Conservation (phyloP, 2,797 vertebrate genomes). For the Anas bahamensis region DNA sequence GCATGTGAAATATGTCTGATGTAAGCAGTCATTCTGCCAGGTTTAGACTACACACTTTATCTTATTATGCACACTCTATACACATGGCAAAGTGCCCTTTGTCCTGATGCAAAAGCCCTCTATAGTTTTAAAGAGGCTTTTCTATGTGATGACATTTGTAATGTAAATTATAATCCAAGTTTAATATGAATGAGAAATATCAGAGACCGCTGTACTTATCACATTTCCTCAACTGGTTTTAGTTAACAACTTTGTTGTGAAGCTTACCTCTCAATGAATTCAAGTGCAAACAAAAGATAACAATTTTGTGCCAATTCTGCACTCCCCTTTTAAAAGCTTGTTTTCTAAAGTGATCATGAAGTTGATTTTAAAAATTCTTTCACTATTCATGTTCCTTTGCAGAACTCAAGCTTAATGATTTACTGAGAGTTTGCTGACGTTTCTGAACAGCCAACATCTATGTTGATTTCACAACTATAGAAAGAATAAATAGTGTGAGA, state of each 20-base stretch:
- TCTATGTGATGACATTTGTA: background rate
- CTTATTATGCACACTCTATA: background rate
- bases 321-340: background rate
- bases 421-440: background rate
- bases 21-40: background rate
- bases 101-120: background rate
- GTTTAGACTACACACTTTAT: background rate
- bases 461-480: constrained; percentile 28
- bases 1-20: background rate
- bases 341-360: background rate
- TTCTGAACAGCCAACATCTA: background rate
- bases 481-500: background rate
- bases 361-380: background rate
- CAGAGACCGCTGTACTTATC: background rate
- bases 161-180: background rate
- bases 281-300: background rate
- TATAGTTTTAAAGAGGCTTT: background rate
- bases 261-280: background rate
- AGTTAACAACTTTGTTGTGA: background rate
- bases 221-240: background rate
- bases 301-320: background rate
- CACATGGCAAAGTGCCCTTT: background rate
- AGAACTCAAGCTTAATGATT: constrained; percentile 17
- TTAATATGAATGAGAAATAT: background rate
- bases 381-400: background rate